Base-by-base conservation (phyloP, 1,140 invertebrate genomes). In the Bombus waltoni region DNA sequence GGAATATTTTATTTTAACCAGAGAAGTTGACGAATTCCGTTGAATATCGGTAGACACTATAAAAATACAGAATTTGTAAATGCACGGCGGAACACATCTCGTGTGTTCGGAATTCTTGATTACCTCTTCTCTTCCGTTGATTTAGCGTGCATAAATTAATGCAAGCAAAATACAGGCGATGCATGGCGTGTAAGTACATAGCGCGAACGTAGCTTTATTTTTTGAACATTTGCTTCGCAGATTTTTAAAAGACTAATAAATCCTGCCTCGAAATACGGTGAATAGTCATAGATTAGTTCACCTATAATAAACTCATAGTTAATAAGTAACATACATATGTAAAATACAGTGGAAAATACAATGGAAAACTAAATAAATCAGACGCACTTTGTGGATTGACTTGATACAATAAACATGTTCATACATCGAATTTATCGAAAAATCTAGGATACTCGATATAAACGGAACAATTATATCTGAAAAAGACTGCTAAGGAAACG, bases 181-280 rank as follows among this genome's bases (percentile, higher is more conserved):
- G 70, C 42, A 66, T 28, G 22, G 18, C 13, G 15, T 28, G 15
- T 44, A 75, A 44, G 18, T 53, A 75, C 62, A 57, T 68, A 70
- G 62, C 53, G 32, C 38, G 47, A 62, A 10, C 83, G 40, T 65
- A 35, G 66, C 47, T 72, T 65, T 70, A 38, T 53, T 83, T 66
- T 79, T 65, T 32, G 28, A 57, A 62, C 75, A 80, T 89, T 53
- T 47, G 47, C 66, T 57, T 83, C 83, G 77, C 80, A 88, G 85
- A 91, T 91, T 90, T 90, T 89, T 85, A 82, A 86, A 88, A 86
- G 77, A 74, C 86, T 80, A 88, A 89, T 87, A 90, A 83, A 87
- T 74, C 79, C 73, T 57, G 47, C 47, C 85, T 72, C 57, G 22
- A 72, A 74, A 80, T 75, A 74, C 53, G 44, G 80, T 84, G 47